phyloP scores from a whole-genome alignment of 2,888 invertebrate genomes.

The Rhodophaea formosa region DNA sequence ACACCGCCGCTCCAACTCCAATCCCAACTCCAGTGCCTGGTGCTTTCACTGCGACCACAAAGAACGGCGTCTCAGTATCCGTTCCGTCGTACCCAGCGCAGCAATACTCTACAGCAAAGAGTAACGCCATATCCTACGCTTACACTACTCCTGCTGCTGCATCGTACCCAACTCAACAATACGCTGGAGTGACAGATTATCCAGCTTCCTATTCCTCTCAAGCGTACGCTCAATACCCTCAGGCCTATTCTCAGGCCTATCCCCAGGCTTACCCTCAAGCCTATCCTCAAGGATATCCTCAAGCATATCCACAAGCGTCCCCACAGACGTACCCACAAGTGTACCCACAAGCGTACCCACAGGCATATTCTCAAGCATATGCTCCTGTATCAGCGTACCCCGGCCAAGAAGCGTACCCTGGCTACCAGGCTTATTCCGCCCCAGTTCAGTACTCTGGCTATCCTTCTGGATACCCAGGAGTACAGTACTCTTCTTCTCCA shows the following conservation, averaged over 20 bases:
- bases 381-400: not conserved
- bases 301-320: not conserved
- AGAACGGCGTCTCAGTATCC: not conserved
- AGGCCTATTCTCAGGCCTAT: not conserved
- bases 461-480: slow-evolving; percentile 9
- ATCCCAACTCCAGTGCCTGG: not conserved
- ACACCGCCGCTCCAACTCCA: not conserved
- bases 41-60: slow-evolving; percentile 3
- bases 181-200: slow-evolving; percentile 1
- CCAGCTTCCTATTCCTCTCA: slow-evolving; percentile 6
- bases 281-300: not conserved
- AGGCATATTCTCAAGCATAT: not conserved
- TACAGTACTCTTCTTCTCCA: slow-evolving; percentile 11
- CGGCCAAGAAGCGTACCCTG: not conserved
- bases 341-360: not conserved
- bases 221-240: not conserved
- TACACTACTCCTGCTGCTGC: not conserved
- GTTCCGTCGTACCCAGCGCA: not conserved
- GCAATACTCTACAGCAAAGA: slow-evolving; percentile 3
- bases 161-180: slow-evolving; percentile 2
- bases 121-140: not conserved
- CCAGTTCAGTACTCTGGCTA: slow-evolving; percentile 12
- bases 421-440: not conserved
- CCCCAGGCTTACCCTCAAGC: not conserved
- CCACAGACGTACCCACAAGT: not conserved